Evolutionary conservation across 2,113 vertebrate species (phyloP).

Genomic region (Protomyctophum bolini): DNA sequence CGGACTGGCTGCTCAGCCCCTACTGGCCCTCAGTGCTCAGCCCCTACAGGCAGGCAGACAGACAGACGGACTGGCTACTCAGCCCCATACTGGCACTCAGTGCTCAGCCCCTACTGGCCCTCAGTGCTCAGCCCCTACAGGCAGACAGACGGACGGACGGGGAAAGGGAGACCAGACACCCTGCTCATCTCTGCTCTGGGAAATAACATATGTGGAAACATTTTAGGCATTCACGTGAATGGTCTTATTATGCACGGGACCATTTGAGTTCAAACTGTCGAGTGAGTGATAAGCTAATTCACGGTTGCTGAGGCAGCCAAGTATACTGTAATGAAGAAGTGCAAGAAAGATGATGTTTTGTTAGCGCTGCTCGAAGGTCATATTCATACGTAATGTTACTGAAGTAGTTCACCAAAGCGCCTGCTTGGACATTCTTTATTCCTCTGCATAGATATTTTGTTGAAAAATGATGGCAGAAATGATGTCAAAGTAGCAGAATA

Average conservation of each 20-base stretch:
- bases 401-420: constrained; percentile 32
- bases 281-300: constrained; percentile 57
- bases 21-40: too few species aligned
- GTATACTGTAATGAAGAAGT: constrained; percentile 48
- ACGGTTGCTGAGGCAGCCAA: constrained; percentile 46
- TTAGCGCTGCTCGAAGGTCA: constrained; percentile 22
- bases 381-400: constrained; percentile 41
- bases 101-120: constrained; percentile 16
- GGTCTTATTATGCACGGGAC: constrained; percentile 13
- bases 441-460: too few species aligned
- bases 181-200: constrained; percentile 52
- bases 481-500: too few species aligned
- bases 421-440: neutral
- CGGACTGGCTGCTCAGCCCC: too few species aligned
- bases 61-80: neutral
- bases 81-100: too few species aligned
- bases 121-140: too few species aligned
- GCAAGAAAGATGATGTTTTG: constrained; percentile 13
- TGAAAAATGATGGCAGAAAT: too few species aligned
- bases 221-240: constrained; percentile 49
- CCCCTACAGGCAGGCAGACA: too few species aligned
- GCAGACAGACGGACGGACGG: neutral
- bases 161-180: constrained; percentile 56
- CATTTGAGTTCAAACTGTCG: constrained; percentile 46
- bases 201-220: constrained; percentile 52